Evolutionary conservation across 2,797 vertebrate genomes (phyloP), one percentile per base, ranked within the genome.

Genomic region (Phataginus tricuspis): DNA sequence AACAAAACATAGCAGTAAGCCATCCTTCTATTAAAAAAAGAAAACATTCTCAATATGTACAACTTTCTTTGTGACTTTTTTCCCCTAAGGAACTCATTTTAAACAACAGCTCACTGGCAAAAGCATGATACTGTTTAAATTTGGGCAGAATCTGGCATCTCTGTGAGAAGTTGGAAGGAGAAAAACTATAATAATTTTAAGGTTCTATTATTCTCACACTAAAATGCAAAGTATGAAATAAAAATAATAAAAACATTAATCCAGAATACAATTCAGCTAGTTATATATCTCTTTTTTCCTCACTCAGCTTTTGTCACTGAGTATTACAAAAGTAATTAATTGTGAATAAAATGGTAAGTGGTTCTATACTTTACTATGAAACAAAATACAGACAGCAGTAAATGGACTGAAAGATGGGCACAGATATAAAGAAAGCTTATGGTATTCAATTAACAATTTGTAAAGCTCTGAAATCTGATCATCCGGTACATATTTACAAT

Each of bases 1-100:
- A 95, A 80, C 85, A 86, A 93, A 97, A 95, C 66, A 57, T 82
- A 34, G 95, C 87, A 95, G 96, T 86, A 37, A 96, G 94, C 68
- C 96, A 87, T 55, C 39, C 86, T 94, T 77, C 80, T 83, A 11
- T 1, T 86, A 96, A 53, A 57, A 64, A 64, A 96, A 93, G 86
- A 97, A 90, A 72, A 94, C 86, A 29, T 4, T 21, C 45, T 88
- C 57, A 45, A 4, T 29, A 31, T 69, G 75, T 23, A 42, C 71
- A 84, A 72, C 91, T 85, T 91, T 91, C 93, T 79, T 55, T 49
- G 96, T 57, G 72, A 95, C 45, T 82, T 59, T 69, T 80, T 82
- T 34, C 4, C 55, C 61, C 75, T 82, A 85, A 42, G 72, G 90
- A 91, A 51, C 49, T 95, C 85, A 92, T 71, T 87, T 91, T 25